phyloP scores from a whole-genome alignment of 1,140 invertebrate species.

The Drosophila obscura region DNA sequence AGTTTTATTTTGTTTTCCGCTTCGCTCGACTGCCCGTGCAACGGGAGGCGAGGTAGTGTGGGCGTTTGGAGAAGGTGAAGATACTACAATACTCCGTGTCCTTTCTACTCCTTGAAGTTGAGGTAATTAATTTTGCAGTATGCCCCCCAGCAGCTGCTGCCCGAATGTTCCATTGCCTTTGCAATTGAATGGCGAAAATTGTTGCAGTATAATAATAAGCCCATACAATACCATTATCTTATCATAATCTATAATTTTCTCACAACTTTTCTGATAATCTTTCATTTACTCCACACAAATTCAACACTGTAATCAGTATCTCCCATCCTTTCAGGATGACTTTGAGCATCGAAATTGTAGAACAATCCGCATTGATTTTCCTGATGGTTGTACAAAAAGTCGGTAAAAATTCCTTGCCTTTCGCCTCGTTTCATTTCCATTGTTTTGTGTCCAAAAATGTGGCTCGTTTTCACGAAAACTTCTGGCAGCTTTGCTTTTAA shows the following conservation, averaged over 20 bases:
- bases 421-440: conserved; percentile 21
- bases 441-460: conserved; percentile 49
- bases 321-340: no score
- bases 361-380: conserved; percentile 40
- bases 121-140: conserved; percentile 65
- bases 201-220: background rate
- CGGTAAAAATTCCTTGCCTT: conserved; percentile 30
- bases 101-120: background rate
- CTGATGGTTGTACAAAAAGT: conserved; percentile 26
- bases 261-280: no score
- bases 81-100: conserved; percentile 4
- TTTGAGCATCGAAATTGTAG: background rate
- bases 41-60: no score
- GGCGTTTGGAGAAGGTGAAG: no score
- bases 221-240: no score
- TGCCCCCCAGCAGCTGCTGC: conserved; percentile 49
- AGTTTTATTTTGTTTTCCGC: conserved; percentile 35
- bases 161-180: conserved; percentile 34
- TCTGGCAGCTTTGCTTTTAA: conserved; percentile 58
- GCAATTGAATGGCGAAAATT: conserved; percentile 7
- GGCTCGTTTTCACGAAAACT: conserved; percentile 27
- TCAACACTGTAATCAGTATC: no score
- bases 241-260: no score
- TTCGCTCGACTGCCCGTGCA: background rate
- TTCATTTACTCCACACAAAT: no score